Conservation (phyloP, 2,113 vertebrate species). For the Pitta sordida region DNA sequence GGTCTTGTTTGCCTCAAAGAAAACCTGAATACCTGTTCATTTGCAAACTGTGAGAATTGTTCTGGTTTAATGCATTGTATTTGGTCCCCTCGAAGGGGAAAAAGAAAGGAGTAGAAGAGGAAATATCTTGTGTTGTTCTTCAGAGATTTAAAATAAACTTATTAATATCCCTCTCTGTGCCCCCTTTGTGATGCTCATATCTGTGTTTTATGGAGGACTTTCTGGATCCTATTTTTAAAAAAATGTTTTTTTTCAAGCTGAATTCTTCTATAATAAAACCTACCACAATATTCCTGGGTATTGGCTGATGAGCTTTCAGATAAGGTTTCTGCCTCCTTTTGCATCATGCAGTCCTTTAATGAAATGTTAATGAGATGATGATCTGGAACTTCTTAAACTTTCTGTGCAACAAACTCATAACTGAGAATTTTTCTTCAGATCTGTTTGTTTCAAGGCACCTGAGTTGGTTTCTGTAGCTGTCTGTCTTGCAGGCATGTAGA, state of each 20-base stretch:
- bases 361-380: background rate
- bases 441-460: background rate
- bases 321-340: background rate
- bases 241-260: background rate
- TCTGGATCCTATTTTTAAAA: background rate
- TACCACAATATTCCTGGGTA: background rate
- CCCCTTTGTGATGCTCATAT: background rate
- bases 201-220: background rate
- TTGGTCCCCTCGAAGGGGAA: too few relatives aligned
- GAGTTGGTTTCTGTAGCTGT: background rate
- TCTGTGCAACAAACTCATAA: background rate
- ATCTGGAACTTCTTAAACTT: background rate
- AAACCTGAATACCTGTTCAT: background rate
- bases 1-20: background rate
- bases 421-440: background rate
- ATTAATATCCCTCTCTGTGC: rapidly evolving
- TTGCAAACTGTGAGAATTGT: background rate
- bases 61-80: background rate
- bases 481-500: background rate
- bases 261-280: background rate
- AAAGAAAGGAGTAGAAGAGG: background rate
- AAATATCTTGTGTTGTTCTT: background rate
- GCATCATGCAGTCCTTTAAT: background rate
- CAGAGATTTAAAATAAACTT: too few relatives aligned
- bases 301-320: background rate